These are phyloP conservation scores for Cremastobaeus sp. DNA, from an alignment of 2,888 invertebrate genomes.

Conservation along the genomic window DNA sequence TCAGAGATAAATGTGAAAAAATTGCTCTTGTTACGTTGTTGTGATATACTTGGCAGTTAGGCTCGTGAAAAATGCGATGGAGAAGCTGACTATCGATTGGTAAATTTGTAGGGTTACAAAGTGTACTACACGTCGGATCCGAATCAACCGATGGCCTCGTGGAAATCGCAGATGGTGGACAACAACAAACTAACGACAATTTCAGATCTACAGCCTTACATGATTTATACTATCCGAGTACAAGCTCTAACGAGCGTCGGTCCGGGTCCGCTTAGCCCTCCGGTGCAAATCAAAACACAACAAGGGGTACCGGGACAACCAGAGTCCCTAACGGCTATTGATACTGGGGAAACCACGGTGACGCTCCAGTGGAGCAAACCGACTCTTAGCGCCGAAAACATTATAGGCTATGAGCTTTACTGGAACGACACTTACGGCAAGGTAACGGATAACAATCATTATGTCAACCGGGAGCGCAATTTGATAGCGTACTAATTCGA, in stretches of 20 bases:
- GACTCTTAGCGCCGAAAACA: constrained; percentile 93
- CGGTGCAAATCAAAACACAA: constrained; percentile 98
- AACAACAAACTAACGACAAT: constrained; percentile 95
- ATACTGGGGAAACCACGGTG: constrained; percentile 93
- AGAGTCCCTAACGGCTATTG: constrained; percentile 90
- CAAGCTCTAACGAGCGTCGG: constrained; percentile 97
- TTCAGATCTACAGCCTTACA: constrained; percentile 92
- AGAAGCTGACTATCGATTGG: too few relatives aligned
- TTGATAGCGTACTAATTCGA: background rate
- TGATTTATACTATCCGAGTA: constrained; percentile 95
- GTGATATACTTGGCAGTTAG: too few relatives aligned
- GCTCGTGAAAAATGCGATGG: too few relatives aligned
- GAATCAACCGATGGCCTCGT: constrained; percentile 90
- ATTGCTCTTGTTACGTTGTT: too few relatives aligned
- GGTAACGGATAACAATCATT: constrained; percentile 71
- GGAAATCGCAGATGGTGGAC: constrained; percentile 96
- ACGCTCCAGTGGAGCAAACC: constrained; percentile 96
- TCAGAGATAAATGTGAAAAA: too few relatives aligned
- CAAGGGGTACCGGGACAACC: constrained; percentile 99
- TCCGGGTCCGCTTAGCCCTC: constrained; percentile 94
- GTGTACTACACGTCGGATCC: constrained; percentile 96
- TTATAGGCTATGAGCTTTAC: constrained; percentile 96
- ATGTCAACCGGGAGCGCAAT: background rate
- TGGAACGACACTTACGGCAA: constrained; percentile 98
- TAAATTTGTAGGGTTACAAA: constrained; percentile 93